These are phyloP conservation scores for Acarapis woodi DNA, from an alignment of 1,140 invertebrate species.

Conservation along the genomic window DNA sequence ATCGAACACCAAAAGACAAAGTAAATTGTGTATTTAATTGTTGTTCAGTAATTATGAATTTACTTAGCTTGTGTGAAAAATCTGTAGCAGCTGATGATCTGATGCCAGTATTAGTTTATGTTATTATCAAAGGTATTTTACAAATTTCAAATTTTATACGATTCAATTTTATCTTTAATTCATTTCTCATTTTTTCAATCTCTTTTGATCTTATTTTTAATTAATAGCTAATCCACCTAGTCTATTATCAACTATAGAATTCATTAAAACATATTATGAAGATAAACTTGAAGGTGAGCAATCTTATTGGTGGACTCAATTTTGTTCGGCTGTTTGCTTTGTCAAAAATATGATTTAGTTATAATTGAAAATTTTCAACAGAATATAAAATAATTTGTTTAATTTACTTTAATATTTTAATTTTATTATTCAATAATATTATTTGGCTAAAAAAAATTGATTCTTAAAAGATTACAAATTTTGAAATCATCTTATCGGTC, in stretches of 20 bases:
- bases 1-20: slow-evolving; percentile 80
- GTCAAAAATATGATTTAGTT: slow-evolving; percentile 85
- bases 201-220: no score
- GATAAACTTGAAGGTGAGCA: slow-evolving; percentile 58
- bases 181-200: no score
- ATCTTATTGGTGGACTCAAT: slow-evolving; percentile 95
- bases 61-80: slow-evolving; percentile 46
- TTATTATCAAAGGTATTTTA: slow-evolving; percentile 86
- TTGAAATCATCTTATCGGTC: no score
- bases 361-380: background rate
- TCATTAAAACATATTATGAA: slow-evolving; percentile 70
- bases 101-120: slow-evolving; percentile 80
- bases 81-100: slow-evolving; percentile 82
- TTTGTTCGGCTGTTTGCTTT: slow-evolving; percentile 80
- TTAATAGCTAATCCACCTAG: slow-evolving; percentile 81
- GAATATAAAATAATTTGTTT: no score
- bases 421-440: no score
- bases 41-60: slow-evolving; percentile 58
- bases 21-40: slow-evolving; percentile 57
- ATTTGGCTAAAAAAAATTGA: no score
- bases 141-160: no score
- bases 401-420: no score
- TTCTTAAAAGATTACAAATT: no score
- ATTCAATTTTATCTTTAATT: no score
- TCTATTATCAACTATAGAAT: slow-evolving; percentile 82